Conservation (phyloP, 2,113 vertebrate genomes). For the Menidia beryllina region DNA sequence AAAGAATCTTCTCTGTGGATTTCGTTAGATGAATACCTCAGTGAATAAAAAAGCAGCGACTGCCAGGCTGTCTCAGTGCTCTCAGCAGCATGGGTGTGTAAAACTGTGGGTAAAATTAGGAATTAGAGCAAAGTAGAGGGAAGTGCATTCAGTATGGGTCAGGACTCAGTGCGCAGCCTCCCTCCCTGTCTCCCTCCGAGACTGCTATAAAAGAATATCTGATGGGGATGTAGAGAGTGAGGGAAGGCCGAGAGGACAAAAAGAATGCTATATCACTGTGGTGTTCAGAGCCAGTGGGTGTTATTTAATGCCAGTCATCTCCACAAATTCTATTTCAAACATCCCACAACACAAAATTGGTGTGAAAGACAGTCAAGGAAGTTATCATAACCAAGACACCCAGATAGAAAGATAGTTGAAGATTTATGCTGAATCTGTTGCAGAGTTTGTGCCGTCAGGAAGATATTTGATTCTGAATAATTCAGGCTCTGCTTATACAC, state of each 20-base stretch:
- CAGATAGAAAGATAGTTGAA: not conserved
- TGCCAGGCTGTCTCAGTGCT: conserved; percentile 6
- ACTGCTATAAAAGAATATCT: conserved; percentile 78
- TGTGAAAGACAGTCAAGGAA: not conserved
- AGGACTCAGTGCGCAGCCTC: conserved; percentile 65
- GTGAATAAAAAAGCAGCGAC: conserved; percentile 19
- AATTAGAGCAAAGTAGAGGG: conserved; percentile 56
- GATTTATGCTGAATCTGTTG: conserved; percentile 19
- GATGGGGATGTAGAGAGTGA: conserved; percentile 68
- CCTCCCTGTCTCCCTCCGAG: conserved; percentile 63
- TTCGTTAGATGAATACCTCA: conserved; percentile 4
- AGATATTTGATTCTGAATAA: conserved; percentile 20
- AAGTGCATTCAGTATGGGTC: conserved; percentile 63
- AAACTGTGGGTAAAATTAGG: conserved; percentile 62
- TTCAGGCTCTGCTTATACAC: conserved; percentile 29
- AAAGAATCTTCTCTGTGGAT: conserved; percentile 8
- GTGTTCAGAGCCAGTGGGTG: conserved; percentile 56
- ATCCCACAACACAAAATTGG: conserved; percentile 9
- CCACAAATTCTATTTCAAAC: conserved; percentile 45
- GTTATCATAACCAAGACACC: conserved; percentile 1
- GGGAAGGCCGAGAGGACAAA: conserved; percentile 70
- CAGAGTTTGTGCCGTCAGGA: conserved; percentile 12
- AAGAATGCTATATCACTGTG: conserved; percentile 77
- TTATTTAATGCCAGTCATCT: conserved; percentile 61
- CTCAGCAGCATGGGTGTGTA: conserved; percentile 32